Evolutionary conservation across 1,140 invertebrate species (phyloP).

Genomic region (Drosophila tani): DNA sequence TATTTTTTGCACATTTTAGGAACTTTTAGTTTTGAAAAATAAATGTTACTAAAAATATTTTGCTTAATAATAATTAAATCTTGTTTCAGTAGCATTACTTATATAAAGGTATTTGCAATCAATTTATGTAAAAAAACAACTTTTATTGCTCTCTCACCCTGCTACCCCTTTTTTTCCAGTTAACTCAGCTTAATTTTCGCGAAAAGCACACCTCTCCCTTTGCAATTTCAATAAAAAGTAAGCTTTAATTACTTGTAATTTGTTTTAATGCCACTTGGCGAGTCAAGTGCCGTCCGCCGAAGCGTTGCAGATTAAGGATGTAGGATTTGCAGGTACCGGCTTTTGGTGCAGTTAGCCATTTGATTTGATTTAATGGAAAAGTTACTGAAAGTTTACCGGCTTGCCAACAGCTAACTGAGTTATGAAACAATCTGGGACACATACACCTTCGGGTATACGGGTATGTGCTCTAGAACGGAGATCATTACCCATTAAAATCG

Average conservation of each 20-base stretch:
- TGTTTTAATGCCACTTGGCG: conserved; percentile 78
- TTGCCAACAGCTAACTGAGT: conserved; percentile 67
- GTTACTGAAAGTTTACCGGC: conserved; percentile 74
- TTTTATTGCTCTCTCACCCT: not conserved
- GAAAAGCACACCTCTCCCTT: conserved; percentile 11
- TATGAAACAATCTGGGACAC: conserved; percentile 69
- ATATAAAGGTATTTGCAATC: too few species aligned
- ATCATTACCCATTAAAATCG: conserved; percentile 72
- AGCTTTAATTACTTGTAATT: conserved; percentile 82
- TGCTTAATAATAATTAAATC: too few species aligned
- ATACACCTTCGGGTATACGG: not conserved
- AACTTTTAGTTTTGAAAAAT: too few species aligned
- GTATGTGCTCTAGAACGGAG: conserved; percentile 39
- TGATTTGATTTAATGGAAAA: conserved; percentile 78
- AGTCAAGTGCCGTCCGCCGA: conserved; percentile 43
- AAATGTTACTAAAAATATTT: too few species aligned
- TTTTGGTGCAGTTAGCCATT: conserved; percentile 56
- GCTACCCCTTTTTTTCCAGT: not conserved
- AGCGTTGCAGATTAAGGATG: conserved; percentile 19
- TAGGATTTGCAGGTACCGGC: conserved; percentile 9
- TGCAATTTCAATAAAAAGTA: conserved; percentile 60
- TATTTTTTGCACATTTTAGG: too few species aligned
- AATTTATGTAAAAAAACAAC: not conserved
- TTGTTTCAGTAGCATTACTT: too few species aligned
- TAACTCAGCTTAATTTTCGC: conserved; percentile 1